Evolutionary conservation across 2,888 invertebrate genomes (phyloP).

Genomic region (Eupithecia pulchellata): DNA sequence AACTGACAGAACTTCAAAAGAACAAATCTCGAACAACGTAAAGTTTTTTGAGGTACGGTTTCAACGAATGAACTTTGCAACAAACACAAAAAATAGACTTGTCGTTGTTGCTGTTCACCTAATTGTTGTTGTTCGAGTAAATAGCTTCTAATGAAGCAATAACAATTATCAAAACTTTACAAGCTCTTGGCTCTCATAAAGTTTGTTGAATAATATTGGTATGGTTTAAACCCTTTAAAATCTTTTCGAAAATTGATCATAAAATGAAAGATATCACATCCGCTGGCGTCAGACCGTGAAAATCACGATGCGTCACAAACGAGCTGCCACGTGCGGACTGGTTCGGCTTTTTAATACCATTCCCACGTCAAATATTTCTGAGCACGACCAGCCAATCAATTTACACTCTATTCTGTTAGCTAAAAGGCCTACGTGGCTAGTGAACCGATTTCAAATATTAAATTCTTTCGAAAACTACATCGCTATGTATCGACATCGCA

Average conservation of each 20-base stretch:
- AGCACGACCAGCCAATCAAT: constrained; percentile 26
- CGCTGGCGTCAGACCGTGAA: constrained; percentile 26
- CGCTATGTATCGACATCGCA: not conserved
- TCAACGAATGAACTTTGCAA: not conserved
- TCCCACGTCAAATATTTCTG: constrained; percentile 24
- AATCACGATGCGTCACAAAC: constrained; percentile 32
- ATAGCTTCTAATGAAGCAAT: not conserved
- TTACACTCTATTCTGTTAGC: constrained; percentile 18
- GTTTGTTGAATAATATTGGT: not conserved
- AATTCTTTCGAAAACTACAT: no score
- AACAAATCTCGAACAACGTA: not conserved
- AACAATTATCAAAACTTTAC: not conserved
- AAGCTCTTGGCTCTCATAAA: no score
- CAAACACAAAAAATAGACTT: not conserved
- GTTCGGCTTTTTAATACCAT: constrained; percentile 30
- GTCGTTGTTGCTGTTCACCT: no score
- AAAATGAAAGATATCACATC: constrained; percentile 15
- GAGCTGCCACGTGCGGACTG: constrained; percentile 25
- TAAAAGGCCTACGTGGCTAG: constrained; percentile 9
- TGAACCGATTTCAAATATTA: no score
- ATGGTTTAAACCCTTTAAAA: not conserved
- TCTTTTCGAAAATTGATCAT: not conserved
- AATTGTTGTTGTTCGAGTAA: not conserved
- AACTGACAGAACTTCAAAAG: not conserved
- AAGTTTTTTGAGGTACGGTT: constrained; percentile 1